A percentile compares a stretch with the other conserved stretches of the same genome.
Evolutionary conservation across 2,797 vertebrate genomes (phyloP).

Genomic region (Gallinago nigripennis): DNA sequence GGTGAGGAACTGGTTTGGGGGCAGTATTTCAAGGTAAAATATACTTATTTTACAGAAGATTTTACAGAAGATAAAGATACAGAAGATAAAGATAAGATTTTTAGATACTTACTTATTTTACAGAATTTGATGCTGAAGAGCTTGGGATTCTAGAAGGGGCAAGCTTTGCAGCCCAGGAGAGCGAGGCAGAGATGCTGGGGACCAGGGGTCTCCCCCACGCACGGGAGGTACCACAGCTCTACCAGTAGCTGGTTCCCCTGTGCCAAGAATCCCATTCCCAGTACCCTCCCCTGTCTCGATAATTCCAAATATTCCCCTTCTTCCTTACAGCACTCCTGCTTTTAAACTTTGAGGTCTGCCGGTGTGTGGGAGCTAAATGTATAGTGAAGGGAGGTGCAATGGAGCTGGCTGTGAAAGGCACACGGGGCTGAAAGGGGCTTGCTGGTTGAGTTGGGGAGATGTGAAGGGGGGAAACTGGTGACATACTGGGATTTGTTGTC

Average conservation of each 20-base stretch:
- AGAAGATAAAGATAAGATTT: too few relatives aligned
- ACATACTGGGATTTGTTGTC: not conserved
- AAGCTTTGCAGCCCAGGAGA: not conserved
- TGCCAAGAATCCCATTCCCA: not conserved
- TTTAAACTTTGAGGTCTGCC: not conserved
- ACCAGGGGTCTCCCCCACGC: not conserved
- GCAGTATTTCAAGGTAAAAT: not conserved
- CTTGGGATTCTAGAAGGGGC: not conserved
- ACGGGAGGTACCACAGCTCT: fast-evolving
- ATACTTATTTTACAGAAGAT: not conserved
- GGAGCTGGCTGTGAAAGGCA: fast-evolving
- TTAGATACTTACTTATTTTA: not conserved
- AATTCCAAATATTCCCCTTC: not conserved
- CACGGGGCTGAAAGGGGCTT: not conserved
- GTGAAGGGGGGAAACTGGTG: not conserved
- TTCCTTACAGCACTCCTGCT: not conserved
- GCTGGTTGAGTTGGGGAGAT: not conserved
- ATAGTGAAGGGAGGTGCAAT: fast-evolving
- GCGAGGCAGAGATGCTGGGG: not conserved
- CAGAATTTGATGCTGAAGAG: not conserved
- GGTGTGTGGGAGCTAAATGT: too few relatives aligned
- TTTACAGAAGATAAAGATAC: too few relatives aligned
- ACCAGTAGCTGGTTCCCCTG: not conserved
- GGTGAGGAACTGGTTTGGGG: not conserved
- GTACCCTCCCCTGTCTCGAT: not conserved